Base-by-base conservation (phyloP, 2,113 vertebrate genomes). In the Hyla sarda region DNA sequence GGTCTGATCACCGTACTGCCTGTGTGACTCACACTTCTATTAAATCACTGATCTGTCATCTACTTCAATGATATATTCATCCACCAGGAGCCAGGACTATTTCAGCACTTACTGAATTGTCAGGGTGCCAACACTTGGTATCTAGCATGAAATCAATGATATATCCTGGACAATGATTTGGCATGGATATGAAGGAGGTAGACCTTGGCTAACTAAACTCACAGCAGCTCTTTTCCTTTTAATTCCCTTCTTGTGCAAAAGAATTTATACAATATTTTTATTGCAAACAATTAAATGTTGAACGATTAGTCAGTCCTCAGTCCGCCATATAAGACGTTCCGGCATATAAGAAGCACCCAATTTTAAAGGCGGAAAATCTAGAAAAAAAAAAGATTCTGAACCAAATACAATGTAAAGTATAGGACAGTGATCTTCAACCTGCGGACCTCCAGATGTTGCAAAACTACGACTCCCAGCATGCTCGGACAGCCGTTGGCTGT, bases 101-200 rank as follows among this genome's bases (percentile, higher is more conserved):
- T 76, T 50, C n/a, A 76, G 73, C 47, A 48, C 73, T 50, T 76
- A 71, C 67, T 71, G 34, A 41, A 41, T 71, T 71, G 67, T 71
- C 67, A 37, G 67, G 67, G 34, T 71, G 67, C n/a, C 47, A 48
- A 19, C 8, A 30, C 21, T 50, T 52, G 41, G 47, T 76, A 52
- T 41, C 72, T 25, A 74, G 72, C 5, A 74, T 74, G n/a, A 74
- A 48, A 25, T 23, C 21, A 47, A 25, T 74, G 72, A 74, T 74
- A 74, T 45, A 73, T 74, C n/a, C 65, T 23, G 34, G 45, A 74
- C 23, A 74, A 48, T 48, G 41, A 74, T 47, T 48, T 48, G 72
- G 72, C 41, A 48, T 6, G 41, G 37, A 3, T 48, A 74, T 41
- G 16, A 47, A n/a, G 5, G 3, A 69, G 65, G 32, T 1, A 71